phyloP scores from a whole-genome alignment of 2,113 vertebrate genomes.

The Leptobrachium leishanense region DNA sequence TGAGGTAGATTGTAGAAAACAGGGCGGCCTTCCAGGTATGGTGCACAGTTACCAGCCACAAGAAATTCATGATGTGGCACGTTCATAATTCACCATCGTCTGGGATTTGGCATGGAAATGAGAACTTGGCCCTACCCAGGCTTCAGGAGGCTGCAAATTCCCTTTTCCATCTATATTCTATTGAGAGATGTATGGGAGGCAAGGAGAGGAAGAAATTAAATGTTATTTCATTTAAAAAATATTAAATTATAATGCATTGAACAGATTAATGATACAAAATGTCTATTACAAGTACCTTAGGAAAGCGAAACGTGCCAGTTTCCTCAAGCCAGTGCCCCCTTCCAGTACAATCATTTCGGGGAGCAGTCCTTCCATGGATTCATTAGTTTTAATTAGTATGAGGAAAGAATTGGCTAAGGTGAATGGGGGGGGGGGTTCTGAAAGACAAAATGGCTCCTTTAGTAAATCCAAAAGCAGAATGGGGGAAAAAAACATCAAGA shows the following conservation, averaged over 20 bases:
- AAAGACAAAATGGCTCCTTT: conserved; percentile 81
- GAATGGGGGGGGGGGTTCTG: conserved; percentile 49
- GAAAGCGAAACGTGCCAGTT: conserved; percentile 20
- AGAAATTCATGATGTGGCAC: conserved; percentile 98
- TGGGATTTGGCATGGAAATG: conserved; percentile 78
- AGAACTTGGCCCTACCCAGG: conserved; percentile 86
- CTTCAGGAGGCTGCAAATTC: conserved; percentile 81
- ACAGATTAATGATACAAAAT: conserved; percentile 20
- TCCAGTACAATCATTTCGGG: conserved; percentile 52
- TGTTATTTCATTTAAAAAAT: conserved; percentile 44
- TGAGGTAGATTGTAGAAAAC: conserved; percentile 87
- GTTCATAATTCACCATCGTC: conserved; percentile 98
- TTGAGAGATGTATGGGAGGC: conserved; percentile 46
- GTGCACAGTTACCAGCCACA: conserved; percentile 96
- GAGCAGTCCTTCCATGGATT: conserved; percentile 76
- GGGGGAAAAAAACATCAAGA: conserved; percentile 65
- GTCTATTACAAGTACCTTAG: conserved; percentile 9
- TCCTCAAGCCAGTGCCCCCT: conserved; percentile 38
- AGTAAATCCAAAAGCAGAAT: conserved; percentile 65
- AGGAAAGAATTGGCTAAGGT: conserved; percentile 49
- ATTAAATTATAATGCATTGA: conserved; percentile 29
- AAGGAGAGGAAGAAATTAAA: conserved; percentile 10
- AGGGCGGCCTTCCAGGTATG: conserved; percentile 91
- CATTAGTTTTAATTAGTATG: conserved; percentile 63
- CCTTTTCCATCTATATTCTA: conserved; percentile 83